Percentiles rank a stretch among this genome's conserved stretches.
These are phyloP conservation scores for Conus ventricosus DNA, from an alignment of 1,140 invertebrate species.

Conservation along the genomic window DNA sequence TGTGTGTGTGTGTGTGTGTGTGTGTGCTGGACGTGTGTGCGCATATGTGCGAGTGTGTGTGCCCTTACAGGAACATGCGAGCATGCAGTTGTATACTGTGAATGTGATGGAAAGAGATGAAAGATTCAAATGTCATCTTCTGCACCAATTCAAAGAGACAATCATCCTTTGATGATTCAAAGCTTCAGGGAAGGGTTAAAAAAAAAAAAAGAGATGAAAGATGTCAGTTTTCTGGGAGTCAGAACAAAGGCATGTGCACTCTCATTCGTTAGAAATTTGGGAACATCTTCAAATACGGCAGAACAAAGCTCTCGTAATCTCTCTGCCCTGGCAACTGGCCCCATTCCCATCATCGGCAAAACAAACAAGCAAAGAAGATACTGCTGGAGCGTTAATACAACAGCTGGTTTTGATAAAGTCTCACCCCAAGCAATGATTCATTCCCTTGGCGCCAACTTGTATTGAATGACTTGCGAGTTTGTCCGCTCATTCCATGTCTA, in stretches of 20 bases:
- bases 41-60: too few species aligned
- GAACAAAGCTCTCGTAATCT: not conserved
- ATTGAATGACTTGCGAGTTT: not conserved
- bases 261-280: not conserved
- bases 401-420: not conserved
- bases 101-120: too few species aligned
- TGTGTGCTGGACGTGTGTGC: not conserved
- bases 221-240: too few species aligned
- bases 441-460: not conserved
- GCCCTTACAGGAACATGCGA: too few species aligned
- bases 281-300: not conserved
- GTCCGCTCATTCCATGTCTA: not conserved
- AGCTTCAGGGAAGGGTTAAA: too few species aligned
- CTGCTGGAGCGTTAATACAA: not conserved
- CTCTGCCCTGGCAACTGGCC: too few species aligned
- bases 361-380: not conserved
- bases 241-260: too few species aligned
- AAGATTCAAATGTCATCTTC: too few species aligned
- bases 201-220: too few species aligned
- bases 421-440: not conserved
- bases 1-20: conserved; percentile 9
- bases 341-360: not conserved
- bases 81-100: too few species aligned
- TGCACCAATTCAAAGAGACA: too few species aligned
- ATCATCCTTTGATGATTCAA: too few species aligned